These are phyloP conservation scores for Hemiprocne comata DNA, from an alignment of 2,113 vertebrate species.

Conservation along the genomic window DNA sequence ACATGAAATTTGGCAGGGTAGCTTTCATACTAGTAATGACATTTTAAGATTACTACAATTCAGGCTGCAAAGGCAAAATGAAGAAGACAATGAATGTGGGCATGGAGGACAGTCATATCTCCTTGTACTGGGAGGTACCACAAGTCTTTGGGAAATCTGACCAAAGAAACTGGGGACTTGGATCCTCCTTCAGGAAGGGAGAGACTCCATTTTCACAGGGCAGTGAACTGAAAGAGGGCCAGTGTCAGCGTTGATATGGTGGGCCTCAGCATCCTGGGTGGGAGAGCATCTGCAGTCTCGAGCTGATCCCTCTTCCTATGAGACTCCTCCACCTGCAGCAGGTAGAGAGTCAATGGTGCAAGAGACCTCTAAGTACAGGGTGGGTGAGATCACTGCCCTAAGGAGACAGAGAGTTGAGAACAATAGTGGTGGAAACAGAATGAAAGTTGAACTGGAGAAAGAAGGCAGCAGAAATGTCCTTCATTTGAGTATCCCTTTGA, in stretches of 20 bases:
- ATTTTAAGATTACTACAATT: not conserved
- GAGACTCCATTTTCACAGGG: not conserved
- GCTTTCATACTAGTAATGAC: not conserved
- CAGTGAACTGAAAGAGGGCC: not conserved
- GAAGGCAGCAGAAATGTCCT: not conserved
- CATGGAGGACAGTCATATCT: not conserved
- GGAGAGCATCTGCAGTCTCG: not conserved
- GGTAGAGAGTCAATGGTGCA: not conserved
- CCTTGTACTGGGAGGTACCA: not conserved
- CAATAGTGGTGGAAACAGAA: not conserved
- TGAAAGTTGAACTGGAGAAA: not conserved
- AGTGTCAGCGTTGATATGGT: not conserved
- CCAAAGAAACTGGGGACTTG: not conserved
- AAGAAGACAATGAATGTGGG: not conserved
- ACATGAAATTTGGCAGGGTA: not conserved
- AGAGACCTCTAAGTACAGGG: not conserved
- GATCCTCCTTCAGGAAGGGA: not conserved
- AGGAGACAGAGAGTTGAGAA: not conserved
- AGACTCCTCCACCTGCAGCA: not conserved
- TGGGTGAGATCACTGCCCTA: not conserved
- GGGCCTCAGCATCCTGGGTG: not conserved
- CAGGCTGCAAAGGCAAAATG: not conserved
- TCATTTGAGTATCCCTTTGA: not conserved
- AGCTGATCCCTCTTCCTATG: not conserved
- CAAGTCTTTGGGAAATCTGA: not conserved